Base-by-base conservation (phyloP, 2,797 vertebrate species). In the Ispidina lecontei region DNA sequence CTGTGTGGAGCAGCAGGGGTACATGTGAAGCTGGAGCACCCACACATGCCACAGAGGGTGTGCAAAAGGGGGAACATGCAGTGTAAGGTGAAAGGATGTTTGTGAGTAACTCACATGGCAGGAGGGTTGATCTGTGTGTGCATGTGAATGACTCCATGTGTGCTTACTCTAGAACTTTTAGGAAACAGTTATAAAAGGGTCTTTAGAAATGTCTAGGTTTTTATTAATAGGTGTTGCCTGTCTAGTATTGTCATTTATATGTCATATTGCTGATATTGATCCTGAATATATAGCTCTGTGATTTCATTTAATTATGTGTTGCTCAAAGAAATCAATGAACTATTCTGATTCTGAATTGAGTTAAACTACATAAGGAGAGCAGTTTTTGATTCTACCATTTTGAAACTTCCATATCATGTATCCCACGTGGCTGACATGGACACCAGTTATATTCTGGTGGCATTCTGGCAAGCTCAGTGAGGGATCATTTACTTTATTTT, bases 61-160 rank as follows among this genome's bases (percentile, higher is more conserved):
- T 35, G 20, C 26, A 12, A 8, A 64, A 10, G 69, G 33, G 10
- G 12, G 17, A 56, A 2, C 10, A 7, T 31, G 25, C 51, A 14
- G 26, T 14, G 26, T 13, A 28, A 43, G 54, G 31, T 46, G 37
- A 51, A 12, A 31, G 21, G 17, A 22, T 18, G 17, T 20, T 52
- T 10, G 35, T 5, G 64, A 46, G 35, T 28, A 62, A 31, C 41
- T 49, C 51, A 31, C 25, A 13, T 0, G 7, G 21, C 2, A 15
- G 23, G 6, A 46, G 35, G 15, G 10, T 35, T 46, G 37, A 22
- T 15, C 60, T 12, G 2, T 4, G 6, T 28, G 31, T 31, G 28
- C 4, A 12, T 19, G 33, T n/a, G 35, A 72, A n/a, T 5, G 1
- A 5, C 46, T 8, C 3, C 2, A 0, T 3, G 28, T 23, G 44